Base-by-base conservation (phyloP, 2,113 vertebrate species). In the Brachyistius frenatus region DNA sequence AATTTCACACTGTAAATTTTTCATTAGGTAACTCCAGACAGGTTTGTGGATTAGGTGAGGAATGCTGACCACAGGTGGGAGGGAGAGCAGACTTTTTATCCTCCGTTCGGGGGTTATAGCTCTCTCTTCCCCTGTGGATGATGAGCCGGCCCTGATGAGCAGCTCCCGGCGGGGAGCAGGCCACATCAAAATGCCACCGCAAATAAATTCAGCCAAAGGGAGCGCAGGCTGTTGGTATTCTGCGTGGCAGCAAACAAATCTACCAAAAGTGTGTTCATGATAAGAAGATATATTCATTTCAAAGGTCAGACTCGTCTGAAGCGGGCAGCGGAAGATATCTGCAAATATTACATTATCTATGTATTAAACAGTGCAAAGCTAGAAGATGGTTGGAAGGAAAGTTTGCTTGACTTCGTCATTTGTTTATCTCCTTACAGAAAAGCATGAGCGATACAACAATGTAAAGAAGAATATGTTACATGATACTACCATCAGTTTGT, bases 231-330 rank as follows among this genome's bases (percentile, higher is more conserved):
- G 57, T 69, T 84, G 71, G 78, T 69, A 55, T 81, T 68, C 63
- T n/a, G 66, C 1, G 16, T 37, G 55, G 55, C 54, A 33, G 78
- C 32, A 4, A 58, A 50, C 61, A 81, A 80, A 86, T 89, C 74
- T 16, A 78, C 80, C 54, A 50, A 15, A 74, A 46, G 7, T 15
- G 61, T 49, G 46, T 77, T 69, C 72, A 71, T 3, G 15, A 84
- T 69, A 67, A 60, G 74, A 68, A 69, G 75, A 86, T 76, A 57
- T 50, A 83, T 82, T 87, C 60, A 65, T 75, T 69, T 76, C 35
- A 84, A 87, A 89, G 78, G 83, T 84, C 84, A 83, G 58, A 13
- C 70, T 62, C 52, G 69, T 70, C 79, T 68, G 49, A 64, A 46
- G 56, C 52, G 54, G 63, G 82, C 60, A 65, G 57, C 55, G 30